phyloP scores from a whole-genome alignment of 2,113 vertebrate species.

The Lontra canadensis region DNA sequence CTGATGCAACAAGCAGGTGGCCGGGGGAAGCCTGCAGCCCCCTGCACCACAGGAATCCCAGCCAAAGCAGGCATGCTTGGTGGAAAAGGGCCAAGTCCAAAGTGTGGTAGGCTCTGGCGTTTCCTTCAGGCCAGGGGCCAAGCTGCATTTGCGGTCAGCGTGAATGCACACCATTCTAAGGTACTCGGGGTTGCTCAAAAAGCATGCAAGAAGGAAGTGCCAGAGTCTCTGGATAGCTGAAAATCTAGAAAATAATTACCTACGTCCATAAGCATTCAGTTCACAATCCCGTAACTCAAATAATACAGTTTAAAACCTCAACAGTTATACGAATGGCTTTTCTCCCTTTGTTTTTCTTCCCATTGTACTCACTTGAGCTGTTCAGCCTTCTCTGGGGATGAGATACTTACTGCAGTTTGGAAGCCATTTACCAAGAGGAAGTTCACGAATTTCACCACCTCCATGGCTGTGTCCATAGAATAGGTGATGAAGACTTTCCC shows the following conservation, averaged over 20 bases:
- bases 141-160: not conserved
- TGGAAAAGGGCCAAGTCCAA: not conserved
- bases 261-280: slow-evolving; percentile 3
- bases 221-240: not conserved
- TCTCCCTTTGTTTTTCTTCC: not conserved
- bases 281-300: slow-evolving; percentile 21
- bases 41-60: not conserved
- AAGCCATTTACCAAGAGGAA: slow-evolving; percentile 88
- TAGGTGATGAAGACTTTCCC: slow-evolving; percentile 91
- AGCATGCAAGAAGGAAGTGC: not conserved
- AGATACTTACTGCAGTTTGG: slow-evolving; percentile 88
- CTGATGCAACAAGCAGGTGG: not conserved
- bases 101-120: not conserved
- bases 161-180: not conserved
- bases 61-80: not conserved
- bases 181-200: not conserved
- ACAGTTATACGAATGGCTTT: slow-evolving; percentile 8
- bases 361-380: not conserved
- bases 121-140: not conserved
- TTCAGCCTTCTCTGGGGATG: slow-evolving; percentile 6
- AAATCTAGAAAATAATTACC: slow-evolving; percentile 5
- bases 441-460: slow-evolving; percentile 88
- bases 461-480: slow-evolving; percentile 85
- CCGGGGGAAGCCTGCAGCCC: not conserved
- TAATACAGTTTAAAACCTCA: slow-evolving; percentile 31